Percentiles rank a stretch among this genome's conserved stretches.
Evolutionary conservation across 1,140 invertebrate genomes (phyloP).

Genomic region (Hirudo medicinalis): DNA sequence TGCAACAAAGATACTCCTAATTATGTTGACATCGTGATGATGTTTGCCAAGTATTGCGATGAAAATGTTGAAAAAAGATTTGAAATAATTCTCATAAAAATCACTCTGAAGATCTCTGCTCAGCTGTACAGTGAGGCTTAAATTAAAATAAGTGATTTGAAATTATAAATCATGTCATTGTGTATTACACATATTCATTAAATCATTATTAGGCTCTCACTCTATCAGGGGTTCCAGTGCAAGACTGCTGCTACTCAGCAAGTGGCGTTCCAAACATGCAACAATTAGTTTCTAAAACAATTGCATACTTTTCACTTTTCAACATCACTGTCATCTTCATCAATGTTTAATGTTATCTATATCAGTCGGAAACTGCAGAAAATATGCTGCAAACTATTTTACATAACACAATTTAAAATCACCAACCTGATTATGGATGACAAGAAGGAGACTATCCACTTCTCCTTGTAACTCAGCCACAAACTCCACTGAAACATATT

Average conservation of each 20-base stretch:
- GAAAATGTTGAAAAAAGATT: slow-evolving; percentile 50
- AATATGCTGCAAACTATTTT: background rate
- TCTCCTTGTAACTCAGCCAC: slow-evolving; percentile 52
- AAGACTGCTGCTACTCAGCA: slow-evolving; percentile 54
- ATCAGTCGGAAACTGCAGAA: background rate
- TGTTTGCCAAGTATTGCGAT: slow-evolving; percentile 60
- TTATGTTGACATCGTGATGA: slow-evolving; percentile 54
- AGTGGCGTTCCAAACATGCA: slow-evolving; percentile 54
- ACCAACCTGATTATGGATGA: slow-evolving; percentile 56
- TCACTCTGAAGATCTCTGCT: slow-evolving; percentile 71
- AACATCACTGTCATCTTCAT: background rate
- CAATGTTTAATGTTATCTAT: background rate
- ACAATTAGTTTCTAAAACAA: slow-evolving; percentile 52
- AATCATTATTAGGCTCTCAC: slow-evolving; percentile 47
- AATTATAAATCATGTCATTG: background rate
- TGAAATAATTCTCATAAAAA: slow-evolving; percentile 64
- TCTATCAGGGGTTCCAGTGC: slow-evolving; percentile 67
- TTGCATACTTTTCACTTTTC: slow-evolving; percentile 6
- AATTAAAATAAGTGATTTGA: background rate
- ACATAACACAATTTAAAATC: background rate
- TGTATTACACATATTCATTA: too few relatives aligned
- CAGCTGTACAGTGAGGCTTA: slow-evolving; percentile 64
- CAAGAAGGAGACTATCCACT: slow-evolving; percentile 61
- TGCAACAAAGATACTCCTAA: slow-evolving; percentile 68
- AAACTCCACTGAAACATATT: slow-evolving; percentile 45